phyloP scores from a whole-genome alignment of 1,140 invertebrate species.

The Nixonia krombeini region DNA sequence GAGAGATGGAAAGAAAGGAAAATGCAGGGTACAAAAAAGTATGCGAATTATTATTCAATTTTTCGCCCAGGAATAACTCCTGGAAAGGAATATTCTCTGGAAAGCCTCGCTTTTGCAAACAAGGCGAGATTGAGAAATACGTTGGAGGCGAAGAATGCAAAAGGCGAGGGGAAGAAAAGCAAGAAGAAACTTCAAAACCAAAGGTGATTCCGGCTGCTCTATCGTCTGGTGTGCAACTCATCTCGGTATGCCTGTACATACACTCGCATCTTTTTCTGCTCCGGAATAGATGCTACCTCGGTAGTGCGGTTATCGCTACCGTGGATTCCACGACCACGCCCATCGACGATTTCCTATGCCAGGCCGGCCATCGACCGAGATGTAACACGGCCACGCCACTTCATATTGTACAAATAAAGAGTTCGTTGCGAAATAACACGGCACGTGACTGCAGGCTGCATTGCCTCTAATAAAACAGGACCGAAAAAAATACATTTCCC shows the following conservation, averaged over 20 bases:
- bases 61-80: too few species aligned
- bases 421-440: too few species aligned
- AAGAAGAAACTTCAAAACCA: conserved; percentile 50
- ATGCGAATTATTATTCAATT: too few species aligned
- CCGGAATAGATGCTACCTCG: conserved; percentile 37
- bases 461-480: too few species aligned
- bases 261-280: conserved; percentile 38
- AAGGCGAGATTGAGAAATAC: not conserved
- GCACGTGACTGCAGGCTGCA: too few species aligned
- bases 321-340: conserved; percentile 55
- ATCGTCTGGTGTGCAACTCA: conserved; percentile 21
- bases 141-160: conserved; percentile 33
- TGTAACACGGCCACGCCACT: conserved; percentile 15
- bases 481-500: too few species aligned
- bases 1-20: too few species aligned
- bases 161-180: conserved; percentile 53
- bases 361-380: conserved; percentile 21
- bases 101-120: too few species aligned
- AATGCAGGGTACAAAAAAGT: too few species aligned
- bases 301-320: conserved; percentile 38
- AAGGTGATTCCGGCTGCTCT: conserved; percentile 41
- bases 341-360: conserved; percentile 39
- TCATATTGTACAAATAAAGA: too few species aligned
- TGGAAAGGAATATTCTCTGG: too few species aligned
- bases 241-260: conserved; percentile 30